Evolutionary conservation across 2,797 vertebrate genomes (phyloP).

Genomic region (Alca torda): DNA sequence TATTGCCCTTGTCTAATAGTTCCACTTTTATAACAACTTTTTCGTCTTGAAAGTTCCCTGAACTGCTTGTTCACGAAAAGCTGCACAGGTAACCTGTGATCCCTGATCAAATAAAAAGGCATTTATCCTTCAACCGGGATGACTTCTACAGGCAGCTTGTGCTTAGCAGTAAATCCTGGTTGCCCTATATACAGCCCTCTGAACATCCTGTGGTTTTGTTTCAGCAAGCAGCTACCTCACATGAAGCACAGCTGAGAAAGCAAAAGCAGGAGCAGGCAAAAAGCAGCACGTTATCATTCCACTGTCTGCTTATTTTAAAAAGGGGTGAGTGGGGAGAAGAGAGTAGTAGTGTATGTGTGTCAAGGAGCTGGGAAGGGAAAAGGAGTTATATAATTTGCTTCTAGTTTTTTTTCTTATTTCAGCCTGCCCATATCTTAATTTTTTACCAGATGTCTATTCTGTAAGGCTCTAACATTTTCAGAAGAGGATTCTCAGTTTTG

Average conservation of each 20-base stretch:
- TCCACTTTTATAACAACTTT: background rate
- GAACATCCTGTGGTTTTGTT: background rate
- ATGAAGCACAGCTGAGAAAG: background rate
- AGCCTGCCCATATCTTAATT: background rate
- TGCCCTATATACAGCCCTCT: conserved; percentile 43
- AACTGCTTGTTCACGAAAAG: background rate
- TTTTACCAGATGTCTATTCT: background rate
- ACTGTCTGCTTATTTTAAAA: background rate
- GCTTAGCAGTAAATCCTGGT: conserved; percentile 59
- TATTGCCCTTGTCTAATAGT: background rate
- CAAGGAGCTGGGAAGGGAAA: background rate
- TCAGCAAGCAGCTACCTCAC: background rate
- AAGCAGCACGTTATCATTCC: background rate
- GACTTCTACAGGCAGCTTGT: conserved; percentile 22
- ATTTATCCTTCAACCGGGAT: conserved; percentile 39
- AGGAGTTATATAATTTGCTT: background rate
- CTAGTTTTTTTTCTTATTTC: background rate
- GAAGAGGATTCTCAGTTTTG: background rate
- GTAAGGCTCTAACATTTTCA: background rate
- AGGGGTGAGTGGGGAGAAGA: background rate
- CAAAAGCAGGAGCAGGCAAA: background rate
- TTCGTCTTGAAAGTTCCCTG: background rate
- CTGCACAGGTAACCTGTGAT: background rate
- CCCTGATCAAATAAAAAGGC: background rate
- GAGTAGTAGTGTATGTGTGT: too few species aligned